Conservation (phyloP, 2,888 invertebrate genomes). For the Pilophorus perplexus region DNA sequence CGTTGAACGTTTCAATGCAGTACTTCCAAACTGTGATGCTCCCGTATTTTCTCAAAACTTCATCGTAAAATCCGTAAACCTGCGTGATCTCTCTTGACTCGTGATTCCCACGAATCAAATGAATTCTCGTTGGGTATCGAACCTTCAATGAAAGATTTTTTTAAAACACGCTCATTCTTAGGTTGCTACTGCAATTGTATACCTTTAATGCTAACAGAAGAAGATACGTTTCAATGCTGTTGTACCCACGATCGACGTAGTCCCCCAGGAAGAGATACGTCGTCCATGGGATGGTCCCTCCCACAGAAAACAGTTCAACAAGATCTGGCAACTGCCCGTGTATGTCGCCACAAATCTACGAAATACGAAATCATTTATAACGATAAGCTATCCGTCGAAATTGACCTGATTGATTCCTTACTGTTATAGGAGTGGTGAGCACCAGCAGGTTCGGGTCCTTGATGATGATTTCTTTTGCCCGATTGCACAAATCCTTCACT, state of each 20-base stretch:
- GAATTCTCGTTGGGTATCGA: slow-evolving; percentile 97
- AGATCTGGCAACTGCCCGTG: slow-evolving; percentile 99
- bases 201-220: slow-evolving; percentile 91
- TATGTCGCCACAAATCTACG: slow-evolving; percentile 95
- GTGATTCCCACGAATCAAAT: slow-evolving; percentile 95
- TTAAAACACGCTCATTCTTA: not conserved
- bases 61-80: slow-evolving; percentile 99
- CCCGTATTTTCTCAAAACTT: slow-evolving; percentile 97
- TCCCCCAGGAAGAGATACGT: slow-evolving; percentile 99
- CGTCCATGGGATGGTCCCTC: slow-evolving; percentile 97
- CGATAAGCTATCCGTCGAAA: too few relatives aligned
- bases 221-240: slow-evolving; percentile 97
- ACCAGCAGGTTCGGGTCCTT: slow-evolving; percentile 99
- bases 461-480: slow-evolving; percentile 96
- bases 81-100: slow-evolving; percentile 99
- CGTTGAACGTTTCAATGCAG: slow-evolving; percentile 99
- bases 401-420: too few relatives aligned
- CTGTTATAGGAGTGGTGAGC: slow-evolving; percentile 98
- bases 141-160: slow-evolving; percentile 62
- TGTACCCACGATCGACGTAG: slow-evolving; percentile 98
- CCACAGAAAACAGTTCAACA: slow-evolving; percentile 94
- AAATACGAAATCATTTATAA: not conserved
- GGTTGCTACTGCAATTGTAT: slow-evolving; percentile 52
- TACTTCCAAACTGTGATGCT: slow-evolving; percentile 98
- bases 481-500: slow-evolving; percentile 96